Evolutionary conservation across 2,797 vertebrate species (phyloP).

Genomic region (Miichthys miiuy): DNA sequence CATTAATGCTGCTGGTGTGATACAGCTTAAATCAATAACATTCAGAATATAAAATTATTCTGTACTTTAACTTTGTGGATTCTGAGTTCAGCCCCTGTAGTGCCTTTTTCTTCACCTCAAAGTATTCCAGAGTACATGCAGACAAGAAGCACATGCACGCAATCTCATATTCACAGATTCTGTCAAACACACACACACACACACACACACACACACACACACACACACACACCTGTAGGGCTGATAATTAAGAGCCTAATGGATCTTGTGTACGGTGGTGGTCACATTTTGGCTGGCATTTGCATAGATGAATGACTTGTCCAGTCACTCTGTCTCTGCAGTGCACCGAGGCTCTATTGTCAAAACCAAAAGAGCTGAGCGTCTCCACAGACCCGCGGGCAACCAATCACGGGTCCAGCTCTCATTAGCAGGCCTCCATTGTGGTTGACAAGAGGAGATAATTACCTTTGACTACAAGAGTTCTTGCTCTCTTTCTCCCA

Average conservation of each 20-base stretch:
- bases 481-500: slow-evolving; percentile 86
- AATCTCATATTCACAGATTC: slow-evolving; percentile 17
- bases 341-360: slow-evolving; percentile 92
- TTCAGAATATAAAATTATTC: slow-evolving; percentile 13
- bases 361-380: slow-evolving; percentile 91
- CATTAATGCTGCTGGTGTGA: neutral
- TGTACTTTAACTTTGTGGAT: neutral
- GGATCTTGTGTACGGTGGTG: slow-evolving; percentile 88
- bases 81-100: neutral
- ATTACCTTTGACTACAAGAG: slow-evolving; percentile 94
- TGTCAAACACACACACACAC: slow-evolving; percentile 35
- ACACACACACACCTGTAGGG: slow-evolving; percentile 57
- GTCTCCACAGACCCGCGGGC: slow-evolving; percentile 90
- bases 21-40: neutral
- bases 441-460: slow-evolving; percentile 92
- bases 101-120: neutral
- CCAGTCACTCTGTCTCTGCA: slow-evolving; percentile 89
- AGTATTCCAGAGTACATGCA: slow-evolving; percentile 6
- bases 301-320: slow-evolving; percentile 96
- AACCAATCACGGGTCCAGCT: slow-evolving; percentile 89
- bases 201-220: slow-evolving; percentile 37
- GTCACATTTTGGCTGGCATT: slow-evolving; percentile 94
- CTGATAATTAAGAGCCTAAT: slow-evolving; percentile 89
- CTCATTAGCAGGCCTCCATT: slow-evolving; percentile 94
- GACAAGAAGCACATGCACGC: neutral